Conservation (phyloP, 1,140 invertebrate species). For the Colletes gigas region DNA sequence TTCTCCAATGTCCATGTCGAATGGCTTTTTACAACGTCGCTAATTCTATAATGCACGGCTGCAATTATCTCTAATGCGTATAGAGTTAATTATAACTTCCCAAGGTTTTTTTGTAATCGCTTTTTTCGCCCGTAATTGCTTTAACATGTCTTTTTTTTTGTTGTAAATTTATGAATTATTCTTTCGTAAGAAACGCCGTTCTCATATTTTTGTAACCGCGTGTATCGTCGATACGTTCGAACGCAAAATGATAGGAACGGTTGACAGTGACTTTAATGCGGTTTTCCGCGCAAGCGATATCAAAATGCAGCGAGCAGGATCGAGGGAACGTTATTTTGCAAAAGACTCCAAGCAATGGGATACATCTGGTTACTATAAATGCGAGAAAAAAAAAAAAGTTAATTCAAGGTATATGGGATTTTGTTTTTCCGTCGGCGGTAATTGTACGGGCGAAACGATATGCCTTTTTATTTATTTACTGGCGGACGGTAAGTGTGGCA, state of each 20-base stretch:
- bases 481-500: background rate
- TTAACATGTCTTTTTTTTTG: background rate
- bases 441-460: conserved; percentile 3
- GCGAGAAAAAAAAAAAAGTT: conserved; percentile 6
- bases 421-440: background rate
- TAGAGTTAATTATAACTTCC: conserved; percentile 31
- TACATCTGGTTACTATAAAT: background rate
- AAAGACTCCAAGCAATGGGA: background rate
- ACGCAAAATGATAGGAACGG: background rate
- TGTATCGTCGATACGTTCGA: background rate
- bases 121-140: conserved; percentile 9
- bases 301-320: background rate
- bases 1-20: conserved; percentile 1
- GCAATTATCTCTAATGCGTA: conserved; percentile 26
- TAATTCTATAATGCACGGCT: background rate
- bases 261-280: background rate
- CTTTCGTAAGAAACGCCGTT: background rate
- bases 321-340: background rate
- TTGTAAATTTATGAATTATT: conserved; percentile 6
- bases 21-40: conserved; percentile 5
- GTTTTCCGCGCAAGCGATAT: background rate
- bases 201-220: background rate
- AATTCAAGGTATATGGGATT: background rate
- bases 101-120: conserved; percentile 25
- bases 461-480: conserved; percentile 25